Conservation (phyloP, 2,797 vertebrate genomes). For the Balearica regulorum region DNA sequence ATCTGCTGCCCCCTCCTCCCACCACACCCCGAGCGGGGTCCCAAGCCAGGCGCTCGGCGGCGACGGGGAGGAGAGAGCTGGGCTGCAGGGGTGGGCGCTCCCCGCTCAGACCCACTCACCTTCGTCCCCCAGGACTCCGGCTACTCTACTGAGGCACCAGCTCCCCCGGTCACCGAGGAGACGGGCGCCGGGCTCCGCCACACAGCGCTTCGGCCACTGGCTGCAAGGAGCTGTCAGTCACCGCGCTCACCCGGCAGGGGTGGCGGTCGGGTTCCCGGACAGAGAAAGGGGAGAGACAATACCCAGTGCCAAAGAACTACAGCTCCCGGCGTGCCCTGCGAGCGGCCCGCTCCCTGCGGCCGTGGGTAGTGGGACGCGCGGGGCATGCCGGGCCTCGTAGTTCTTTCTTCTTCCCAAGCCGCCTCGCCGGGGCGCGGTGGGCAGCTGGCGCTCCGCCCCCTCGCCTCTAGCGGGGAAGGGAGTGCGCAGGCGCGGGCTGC, state of each 20-base stretch:
- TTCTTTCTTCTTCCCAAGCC: fast-evolving
- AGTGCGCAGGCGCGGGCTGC: neutral
- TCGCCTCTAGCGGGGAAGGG: neutral
- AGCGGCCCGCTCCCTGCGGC: fast-evolving
- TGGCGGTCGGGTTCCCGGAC: conserved; percentile 42
- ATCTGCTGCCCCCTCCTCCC: neutral
- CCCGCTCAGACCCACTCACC: conserved; percentile 16
- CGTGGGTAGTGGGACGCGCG: neutral
- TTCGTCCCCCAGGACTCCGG: neutral
- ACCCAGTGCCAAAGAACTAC: neutral
- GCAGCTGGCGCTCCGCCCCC: neutral
- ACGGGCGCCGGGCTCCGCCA: conserved; percentile 3
- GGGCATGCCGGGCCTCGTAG: neutral
- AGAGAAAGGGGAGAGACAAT: conserved; percentile 58
- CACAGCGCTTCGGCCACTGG: conserved; percentile 38
- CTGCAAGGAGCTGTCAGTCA: conserved; percentile 56
- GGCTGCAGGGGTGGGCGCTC: neutral
- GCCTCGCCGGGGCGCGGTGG: neutral
- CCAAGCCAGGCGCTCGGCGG: neutral
- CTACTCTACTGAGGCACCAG: neutral
- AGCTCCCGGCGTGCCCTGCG: neutral
- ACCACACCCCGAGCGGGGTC: neutral
- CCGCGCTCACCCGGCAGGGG: conserved; percentile 23
- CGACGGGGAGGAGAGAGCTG: neutral
- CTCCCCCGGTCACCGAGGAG: conserved; percentile 44